Evolutionary conservation across 2,113 vertebrate genomes (phyloP).

Genomic region (Ameiurus melas): DNA sequence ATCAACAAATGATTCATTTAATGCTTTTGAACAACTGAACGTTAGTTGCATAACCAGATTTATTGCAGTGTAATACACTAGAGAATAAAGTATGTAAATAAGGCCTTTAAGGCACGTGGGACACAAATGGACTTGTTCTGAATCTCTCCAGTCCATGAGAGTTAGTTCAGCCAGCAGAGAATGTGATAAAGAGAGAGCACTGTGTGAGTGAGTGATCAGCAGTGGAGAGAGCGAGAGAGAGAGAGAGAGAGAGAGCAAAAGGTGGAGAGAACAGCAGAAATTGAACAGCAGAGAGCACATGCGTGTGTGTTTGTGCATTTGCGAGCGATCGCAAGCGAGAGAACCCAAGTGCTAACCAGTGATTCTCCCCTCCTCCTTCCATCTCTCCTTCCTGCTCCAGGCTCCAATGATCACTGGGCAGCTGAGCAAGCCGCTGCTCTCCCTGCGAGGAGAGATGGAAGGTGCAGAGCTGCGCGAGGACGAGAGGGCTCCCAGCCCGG

Average conservation of each 20-base stretch:
- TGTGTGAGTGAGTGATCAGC: slow-evolving; percentile 67
- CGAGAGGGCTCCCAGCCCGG: slow-evolving; percentile 90
- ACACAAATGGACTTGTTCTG: slow-evolving; percentile 82
- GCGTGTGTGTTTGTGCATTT: slow-evolving; percentile 58
- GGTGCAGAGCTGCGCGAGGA: slow-evolving; percentile 94
- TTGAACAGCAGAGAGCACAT: slow-evolving; percentile 58
- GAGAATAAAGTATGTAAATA: slow-evolving; percentile 30
- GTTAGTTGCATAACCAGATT: neutral
- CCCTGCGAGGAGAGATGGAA: slow-evolving; percentile 96
- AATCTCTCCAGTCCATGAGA: slow-evolving; percentile 94
- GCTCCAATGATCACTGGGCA: slow-evolving; percentile 99
- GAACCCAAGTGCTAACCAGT: slow-evolving; percentile 76
- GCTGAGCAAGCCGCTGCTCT: slow-evolving; percentile 97
- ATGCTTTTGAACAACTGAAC: neutral
- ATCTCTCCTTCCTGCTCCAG: slow-evolving; percentile 50
- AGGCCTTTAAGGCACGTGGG: slow-evolving; percentile 36
- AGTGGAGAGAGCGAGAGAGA: slow-evolving; percentile 65
- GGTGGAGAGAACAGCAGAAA: slow-evolving; percentile 59
- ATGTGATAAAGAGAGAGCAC: slow-evolving; percentile 55
- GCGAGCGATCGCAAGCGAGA: slow-evolving; percentile 54
- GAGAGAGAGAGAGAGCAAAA: slow-evolving; percentile 67
- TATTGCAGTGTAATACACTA: neutral
- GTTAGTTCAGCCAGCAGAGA: slow-evolving; percentile 85
- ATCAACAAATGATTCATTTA: neutral
- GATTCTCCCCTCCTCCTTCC: slow-evolving; percentile 64